Conservation (phyloP, 2,797 vertebrate species). For the Tapera naevia region DNA sequence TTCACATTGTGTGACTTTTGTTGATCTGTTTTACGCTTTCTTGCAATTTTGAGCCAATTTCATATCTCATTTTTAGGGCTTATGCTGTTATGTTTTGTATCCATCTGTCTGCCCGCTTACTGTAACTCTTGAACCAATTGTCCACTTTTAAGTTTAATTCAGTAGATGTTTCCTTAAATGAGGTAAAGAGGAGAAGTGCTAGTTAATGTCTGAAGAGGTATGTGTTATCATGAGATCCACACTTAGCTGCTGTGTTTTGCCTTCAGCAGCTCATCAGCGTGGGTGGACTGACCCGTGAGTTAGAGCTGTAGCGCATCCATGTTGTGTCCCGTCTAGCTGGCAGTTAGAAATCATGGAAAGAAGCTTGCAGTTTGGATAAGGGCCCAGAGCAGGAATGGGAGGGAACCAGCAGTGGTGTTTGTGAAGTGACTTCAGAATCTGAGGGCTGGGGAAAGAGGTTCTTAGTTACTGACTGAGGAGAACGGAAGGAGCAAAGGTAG, state of each 20-base stretch:
- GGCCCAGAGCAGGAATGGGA: fast-evolving
- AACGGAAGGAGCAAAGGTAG: neutral
- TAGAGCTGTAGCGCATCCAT: fast-evolving
- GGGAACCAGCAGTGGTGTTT: neutral
- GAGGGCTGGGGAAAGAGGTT: neutral
- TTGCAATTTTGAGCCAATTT: neutral
- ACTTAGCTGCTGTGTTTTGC: fast-evolving
- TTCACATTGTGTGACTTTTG: neutral
- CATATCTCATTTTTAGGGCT: neutral
- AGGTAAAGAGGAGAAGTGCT: neutral
- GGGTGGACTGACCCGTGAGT: neutral
- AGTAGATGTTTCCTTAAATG: neutral
- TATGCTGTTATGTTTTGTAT: no score
- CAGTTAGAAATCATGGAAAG: neutral
- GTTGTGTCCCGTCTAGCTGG: neutral
- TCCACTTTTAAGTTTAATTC: neutral
- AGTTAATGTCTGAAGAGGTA: neutral
- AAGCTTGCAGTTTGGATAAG: neutral
- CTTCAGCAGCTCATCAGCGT: neutral
- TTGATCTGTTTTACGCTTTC: neutral
- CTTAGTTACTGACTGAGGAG: neutral
- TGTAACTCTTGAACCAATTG: neutral
- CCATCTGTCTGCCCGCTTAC: neutral
- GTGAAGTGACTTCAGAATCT: neutral
- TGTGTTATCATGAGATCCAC: neutral